Evolutionary conservation across 2,797 vertebrate species (phyloP), one percentile per base, ranked within the genome.

Genomic region (Scleropages formosus): DNA sequence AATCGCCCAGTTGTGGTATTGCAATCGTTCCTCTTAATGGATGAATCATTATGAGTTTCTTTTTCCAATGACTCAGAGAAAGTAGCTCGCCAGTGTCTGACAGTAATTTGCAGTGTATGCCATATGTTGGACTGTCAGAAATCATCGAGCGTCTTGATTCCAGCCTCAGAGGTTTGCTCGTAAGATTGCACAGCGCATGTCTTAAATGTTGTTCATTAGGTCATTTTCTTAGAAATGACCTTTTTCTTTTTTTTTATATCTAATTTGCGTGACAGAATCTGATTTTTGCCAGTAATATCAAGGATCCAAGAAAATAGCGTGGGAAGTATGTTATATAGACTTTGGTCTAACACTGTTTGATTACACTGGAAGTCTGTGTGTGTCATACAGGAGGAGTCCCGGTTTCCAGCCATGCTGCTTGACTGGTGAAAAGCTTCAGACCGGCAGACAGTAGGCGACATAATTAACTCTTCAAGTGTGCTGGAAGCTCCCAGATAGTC

Each of bases 71-170:
- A 56, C 51, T 71, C 24, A 13, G 3, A 8, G 47, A 53, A 71
- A 58, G 27, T 27, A 27, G 24, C 68, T 71, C 31, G 53, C 24
- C 16, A 47, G 20, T 22, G 16, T 39, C 51, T 71, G 68, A 71
- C 16, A 27, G 68, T 27, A 13, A 71, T 53, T 71, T 58, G 53
- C 47, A 20, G 31, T 39, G 31, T 39, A 39, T 13, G 18, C 16
- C 68, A 31, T 31, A 46, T 68, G 68, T 71, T 31, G 27, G 68
- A 67, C 65, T 47, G 65, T 67, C 22, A 20, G 44, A 69, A 69
- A 69, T 53, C 47, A 69, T 69, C 24, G 49, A 13, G 11, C 18
- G 22, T 49, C 24, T 56, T 56, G 24, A 27, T 56, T n/a, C 27
- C 31, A 51, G 49, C 68, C 56, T 24, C 11, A 27, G 47, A 53